Percentiles rank a stretch among this genome's conserved stretches.
Conservation (phyloP, 2,797 vertebrate genomes). For the Staurois parvus region DNA sequence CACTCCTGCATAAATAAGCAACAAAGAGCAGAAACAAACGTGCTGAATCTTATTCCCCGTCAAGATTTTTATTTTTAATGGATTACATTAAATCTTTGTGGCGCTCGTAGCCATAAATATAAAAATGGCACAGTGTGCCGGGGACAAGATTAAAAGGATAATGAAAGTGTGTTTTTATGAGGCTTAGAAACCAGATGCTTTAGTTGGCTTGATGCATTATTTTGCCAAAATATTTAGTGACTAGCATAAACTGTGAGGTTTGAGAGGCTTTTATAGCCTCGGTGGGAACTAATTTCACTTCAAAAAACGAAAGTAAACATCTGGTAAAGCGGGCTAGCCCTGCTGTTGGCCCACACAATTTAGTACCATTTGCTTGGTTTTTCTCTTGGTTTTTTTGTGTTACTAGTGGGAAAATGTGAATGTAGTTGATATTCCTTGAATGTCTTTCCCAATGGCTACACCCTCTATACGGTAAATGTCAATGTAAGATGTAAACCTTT, state of each 20-base stretch:
- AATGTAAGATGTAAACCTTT: no score
- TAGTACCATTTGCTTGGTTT: conserved; percentile 17
- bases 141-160: conserved; percentile 46
- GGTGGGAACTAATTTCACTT: conserved; percentile 52
- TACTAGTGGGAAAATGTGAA: conserved; percentile 1
- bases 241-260: conserved; percentile 57
- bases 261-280: conserved; percentile 55
- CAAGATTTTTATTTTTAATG: conserved; percentile 7
- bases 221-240: conserved; percentile 61
- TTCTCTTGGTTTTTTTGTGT: conserved; percentile 10
- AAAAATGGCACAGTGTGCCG: conserved; percentile 48
- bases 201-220: conserved; percentile 39
- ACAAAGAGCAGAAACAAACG: conserved; percentile 14
- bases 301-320: conserved; percentile 58
- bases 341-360: conserved; percentile 43
- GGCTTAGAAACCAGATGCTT: conserved; percentile 52
- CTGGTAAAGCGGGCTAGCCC: conserved; percentile 40
- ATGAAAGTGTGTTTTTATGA: conserved; percentile 20
- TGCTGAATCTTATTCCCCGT: conserved; percentile 13
- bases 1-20: conserved; percentile 15
- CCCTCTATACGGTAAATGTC: no score
- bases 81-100: conserved; percentile 48
- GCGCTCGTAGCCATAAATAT: conserved; percentile 27
- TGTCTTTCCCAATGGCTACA: background rate
- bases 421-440: background rate